Base-by-base conservation (phyloP, 1,140 invertebrate species). In the Drosophila micromelanica region DNA sequence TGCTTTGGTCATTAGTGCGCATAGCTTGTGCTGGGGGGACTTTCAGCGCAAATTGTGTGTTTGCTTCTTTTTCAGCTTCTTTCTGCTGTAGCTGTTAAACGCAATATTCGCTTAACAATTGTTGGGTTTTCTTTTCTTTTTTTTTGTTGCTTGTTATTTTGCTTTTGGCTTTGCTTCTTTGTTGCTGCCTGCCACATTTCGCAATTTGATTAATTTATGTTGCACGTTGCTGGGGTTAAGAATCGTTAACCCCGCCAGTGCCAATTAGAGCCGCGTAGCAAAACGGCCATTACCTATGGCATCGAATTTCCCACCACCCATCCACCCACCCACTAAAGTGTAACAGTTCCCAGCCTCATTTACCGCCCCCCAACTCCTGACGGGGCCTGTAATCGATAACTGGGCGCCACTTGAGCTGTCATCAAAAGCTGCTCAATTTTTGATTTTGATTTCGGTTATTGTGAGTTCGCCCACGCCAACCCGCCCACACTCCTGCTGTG, bases 381-480 rank as follows among this genome's bases (percentile, higher is more conserved):
- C 48, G n/a, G 8, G 48, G 48, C n/a, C 1, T 43, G 55, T 67
- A 73, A 73, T 73, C 70, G 62, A 72, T 72, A 72, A 52, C 37
- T 32, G 43, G 42, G 27, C 23, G 8, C 74, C 65, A 82, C 79
- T 87, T 77, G 79, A 89, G 79, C 84, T 89, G 84, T 89, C 84
- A 89, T 89, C 84, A 84, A 89, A 89, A 89, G 84, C 85, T 89
- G 84, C 85, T 89, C 84, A 89, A 89, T 84, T 89, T 85, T 77
- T 65, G 82, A 78, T 86, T 87, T 81, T 87, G 78, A 82, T 86
- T 87, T 81, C 76, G 78, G 65, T 78, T 80, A 74, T 78, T 71
- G 78, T 69, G 49, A 62, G 55, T 73, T 63, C 45, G 30, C 17
- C 51, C 12, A 32, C 27, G 43, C 12, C 40, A 32, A n/a, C 9